Conservation (phyloP, 2,113 vertebrate species). For the Sebastes fasciatus region DNA sequence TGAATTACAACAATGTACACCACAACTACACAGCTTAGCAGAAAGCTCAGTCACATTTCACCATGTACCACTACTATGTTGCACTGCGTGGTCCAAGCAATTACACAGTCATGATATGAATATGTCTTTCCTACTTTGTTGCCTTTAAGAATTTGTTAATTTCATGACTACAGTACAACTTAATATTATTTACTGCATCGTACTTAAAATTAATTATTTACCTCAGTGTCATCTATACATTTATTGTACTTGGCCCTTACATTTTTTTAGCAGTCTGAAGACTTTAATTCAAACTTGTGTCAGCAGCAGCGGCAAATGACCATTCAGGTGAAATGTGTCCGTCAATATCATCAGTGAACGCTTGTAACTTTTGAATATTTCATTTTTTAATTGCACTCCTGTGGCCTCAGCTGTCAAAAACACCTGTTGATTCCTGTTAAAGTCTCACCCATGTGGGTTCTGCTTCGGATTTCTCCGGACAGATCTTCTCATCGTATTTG, state of each 20-base stretch:
- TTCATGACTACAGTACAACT: not conserved
- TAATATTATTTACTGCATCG: not conserved
- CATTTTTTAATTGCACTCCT: not conserved
- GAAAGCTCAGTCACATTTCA: conserved; percentile 50
- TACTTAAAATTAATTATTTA: not conserved
- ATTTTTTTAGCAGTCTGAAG: not conserved
- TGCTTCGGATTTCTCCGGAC: not conserved
- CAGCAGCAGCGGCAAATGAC: not conserved
- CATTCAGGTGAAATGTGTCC: not conserved
- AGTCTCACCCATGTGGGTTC: not conserved
- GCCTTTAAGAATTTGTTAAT: not conserved
- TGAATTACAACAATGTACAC: conserved; percentile 68
- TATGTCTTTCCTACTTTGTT: conserved; percentile 22
- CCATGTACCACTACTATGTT: conserved; percentile 19
- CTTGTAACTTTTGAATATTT: not conserved
- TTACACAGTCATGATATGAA: conserved; percentile 41
- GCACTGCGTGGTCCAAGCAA: conserved; percentile 50
- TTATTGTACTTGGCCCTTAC: not conserved
- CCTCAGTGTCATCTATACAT: not conserved
- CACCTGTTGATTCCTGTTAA: conserved; percentile 31
- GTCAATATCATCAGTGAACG: not conserved
- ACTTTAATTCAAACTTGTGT: not conserved
- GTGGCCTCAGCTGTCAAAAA: conserved; percentile 17
- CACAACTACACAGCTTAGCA: conserved; percentile 54
- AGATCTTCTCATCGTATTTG: conserved; percentile 7